Evolutionary conservation across 2,888 invertebrate species (phyloP).

Genomic region (Apamea epomidion): DNA sequence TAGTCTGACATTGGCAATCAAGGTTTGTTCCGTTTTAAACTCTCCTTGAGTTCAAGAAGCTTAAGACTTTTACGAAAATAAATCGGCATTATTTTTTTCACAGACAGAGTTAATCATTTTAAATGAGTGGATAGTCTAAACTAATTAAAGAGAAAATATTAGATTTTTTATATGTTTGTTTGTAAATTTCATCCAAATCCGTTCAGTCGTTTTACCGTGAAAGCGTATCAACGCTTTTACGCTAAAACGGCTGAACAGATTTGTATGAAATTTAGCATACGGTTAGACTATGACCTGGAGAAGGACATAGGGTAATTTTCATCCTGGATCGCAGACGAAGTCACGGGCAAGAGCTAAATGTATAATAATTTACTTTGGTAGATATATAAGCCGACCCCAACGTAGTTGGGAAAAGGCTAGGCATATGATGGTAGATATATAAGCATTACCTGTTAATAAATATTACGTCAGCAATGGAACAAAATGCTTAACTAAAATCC

Average conservation of each 20-base stretch:
- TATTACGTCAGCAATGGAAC: background rate
- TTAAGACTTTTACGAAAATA: background rate
- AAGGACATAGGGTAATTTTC: fast-evolving
- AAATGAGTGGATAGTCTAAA: background rate
- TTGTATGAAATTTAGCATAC: no score
- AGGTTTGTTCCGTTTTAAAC: background rate
- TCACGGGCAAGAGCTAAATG: background rate
- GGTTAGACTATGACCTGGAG: no score
- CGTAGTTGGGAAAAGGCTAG: no score
- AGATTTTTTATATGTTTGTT: background rate
- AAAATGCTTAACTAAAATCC: background rate
- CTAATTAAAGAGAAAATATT: background rate
- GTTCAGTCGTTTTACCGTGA: no score
- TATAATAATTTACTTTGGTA: background rate
- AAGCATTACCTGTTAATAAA: background rate
- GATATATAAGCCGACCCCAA: no score
- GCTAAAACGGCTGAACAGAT: background rate
- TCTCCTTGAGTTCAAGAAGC: background rate
- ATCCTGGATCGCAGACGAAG: no score
- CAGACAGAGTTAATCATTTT: no score
- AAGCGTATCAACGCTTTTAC: no score
- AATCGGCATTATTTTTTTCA: background rate
- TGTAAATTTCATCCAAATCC: no score
- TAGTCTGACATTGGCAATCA: background rate
- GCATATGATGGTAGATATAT: no score